Base-by-base conservation (phyloP, 2,797 vertebrate genomes). In the Threskiornis aethiopicus region DNA sequence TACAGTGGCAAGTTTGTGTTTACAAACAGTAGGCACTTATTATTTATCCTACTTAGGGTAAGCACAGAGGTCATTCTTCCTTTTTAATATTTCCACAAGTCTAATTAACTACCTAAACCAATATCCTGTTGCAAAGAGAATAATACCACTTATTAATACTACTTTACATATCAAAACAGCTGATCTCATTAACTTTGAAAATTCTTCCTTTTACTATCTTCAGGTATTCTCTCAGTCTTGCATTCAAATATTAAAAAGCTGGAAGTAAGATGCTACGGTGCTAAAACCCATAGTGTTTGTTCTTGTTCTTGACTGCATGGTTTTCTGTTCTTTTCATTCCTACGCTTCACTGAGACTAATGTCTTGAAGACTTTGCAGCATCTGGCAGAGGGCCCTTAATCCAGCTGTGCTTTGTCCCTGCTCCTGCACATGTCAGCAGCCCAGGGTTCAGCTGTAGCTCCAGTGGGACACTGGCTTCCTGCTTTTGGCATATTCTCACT, bases 361-460 rank as follows among this genome's bases (percentile, higher is more conserved):
- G 83, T 77, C 44, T 75, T 83, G 24, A 35, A 58, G 39, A 10
- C 26, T 46, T n/a, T 2, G 1, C 49, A 44, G 15, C 6, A 46
- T 19, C 29, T 54, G 42, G 16, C 2, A 6, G 42, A 65, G 4
- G 4, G 1, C 5, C 16, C 4, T 39, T 71, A 71, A 35, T 69
- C 16, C 22, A 62, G 13, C 4, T 22, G 66, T 75, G 6, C 13
- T 66, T 70, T 42, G 7, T 5, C 72, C 10, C 3, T 46, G 26
- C 6, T 84, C 2, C 39, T 84, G 21, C 33, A 57, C 0, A 0
- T 9, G 42, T 17, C 42, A 82, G 6, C 22, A 49, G 21, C 22
- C 26, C 26, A 61, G 17, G 5, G 3, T 9, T 67, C 31, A 59
- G 6, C 9, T 64, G 10, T 16, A 82, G 6, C 12, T 77, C 28